These are phyloP conservation scores for Platerodrilus igneus DNA, from an alignment of 2,888 invertebrate genomes.

Conservation along the genomic window DNA sequence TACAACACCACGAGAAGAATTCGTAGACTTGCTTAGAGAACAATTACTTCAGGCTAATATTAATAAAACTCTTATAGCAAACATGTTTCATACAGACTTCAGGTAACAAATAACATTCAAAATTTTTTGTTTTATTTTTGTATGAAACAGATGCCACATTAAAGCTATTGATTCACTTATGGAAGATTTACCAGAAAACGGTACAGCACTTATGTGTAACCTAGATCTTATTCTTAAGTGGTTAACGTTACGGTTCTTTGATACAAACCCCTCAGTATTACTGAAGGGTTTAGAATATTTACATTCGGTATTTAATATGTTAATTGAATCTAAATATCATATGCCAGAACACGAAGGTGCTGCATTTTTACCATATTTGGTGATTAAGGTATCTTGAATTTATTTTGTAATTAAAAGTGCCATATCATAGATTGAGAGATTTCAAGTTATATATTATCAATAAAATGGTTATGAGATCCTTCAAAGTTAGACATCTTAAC, in stretches of 20 bases:
- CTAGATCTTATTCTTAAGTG: slow-evolving; percentile 94
- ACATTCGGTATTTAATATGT: slow-evolving; percentile 72
- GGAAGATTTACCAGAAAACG: slow-evolving; percentile 76
- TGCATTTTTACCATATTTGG: slow-evolving; percentile 90
- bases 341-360: slow-evolving; percentile 88
- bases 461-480: background rate
- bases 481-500: background rate
- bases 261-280: slow-evolving; percentile 96
- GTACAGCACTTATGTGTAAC: slow-evolving; percentile 78
- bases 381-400: slow-evolving; percentile 93
- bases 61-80: slow-evolving; percentile 78
- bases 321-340: slow-evolving; percentile 76
- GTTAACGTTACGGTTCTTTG: slow-evolving; percentile 94
- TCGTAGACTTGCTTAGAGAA: slow-evolving; percentile 84
- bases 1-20: slow-evolving; percentile 87
- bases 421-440: background rate
- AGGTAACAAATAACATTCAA: slow-evolving; percentile 50
- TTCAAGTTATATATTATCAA: background rate
- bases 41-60: slow-evolving; percentile 87
- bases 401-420: background rate
- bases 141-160: slow-evolving; percentile 66
- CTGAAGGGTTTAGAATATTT: slow-evolving; percentile 93
- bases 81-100: slow-evolving; percentile 94
- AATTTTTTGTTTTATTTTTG: background rate
- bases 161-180: slow-evolving; percentile 89